Conservation (phyloP, 2,888 invertebrate species). For the Aporophyla nigra region DNA sequence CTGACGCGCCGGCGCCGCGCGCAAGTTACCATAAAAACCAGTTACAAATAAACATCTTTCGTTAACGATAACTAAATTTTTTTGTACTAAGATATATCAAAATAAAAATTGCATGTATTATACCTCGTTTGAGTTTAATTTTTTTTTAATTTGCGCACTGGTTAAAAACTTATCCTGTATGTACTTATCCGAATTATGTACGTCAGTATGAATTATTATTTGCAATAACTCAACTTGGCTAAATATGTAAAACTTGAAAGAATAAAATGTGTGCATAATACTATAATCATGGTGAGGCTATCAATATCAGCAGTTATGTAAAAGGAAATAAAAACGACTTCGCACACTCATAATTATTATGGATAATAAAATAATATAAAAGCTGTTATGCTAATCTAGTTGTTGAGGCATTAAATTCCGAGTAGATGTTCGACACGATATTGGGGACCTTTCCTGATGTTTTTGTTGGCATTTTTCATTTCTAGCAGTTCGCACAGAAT, state of each 20-base stretch:
- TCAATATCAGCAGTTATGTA: background rate
- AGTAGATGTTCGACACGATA: background rate
- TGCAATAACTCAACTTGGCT: background rate
- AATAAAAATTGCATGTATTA: too few species aligned
- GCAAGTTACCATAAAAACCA: too few species aligned
- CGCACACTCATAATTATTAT: background rate
- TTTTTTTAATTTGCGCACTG: too few species aligned
- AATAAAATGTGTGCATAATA: background rate
- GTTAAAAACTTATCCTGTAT: too few species aligned
- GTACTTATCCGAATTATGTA: too few species aligned
- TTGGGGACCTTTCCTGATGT: background rate
- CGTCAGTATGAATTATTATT: background rate
- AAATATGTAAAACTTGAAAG: background rate
- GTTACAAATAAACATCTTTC: too few species aligned
- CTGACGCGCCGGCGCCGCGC: too few species aligned
- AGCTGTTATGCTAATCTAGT: background rate
- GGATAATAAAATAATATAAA: conserved; percentile 5
- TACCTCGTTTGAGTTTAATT: too few species aligned
- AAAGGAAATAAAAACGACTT: background rate
- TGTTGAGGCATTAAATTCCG: background rate
- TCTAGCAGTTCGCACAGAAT: background rate
- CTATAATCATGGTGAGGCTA: background rate
- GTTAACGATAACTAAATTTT: too few species aligned
- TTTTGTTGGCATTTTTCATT: background rate
- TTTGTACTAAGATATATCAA: too few species aligned